phyloP scores from a whole-genome alignment of 1,140 invertebrate genomes.

The Eueides isabella region DNA sequence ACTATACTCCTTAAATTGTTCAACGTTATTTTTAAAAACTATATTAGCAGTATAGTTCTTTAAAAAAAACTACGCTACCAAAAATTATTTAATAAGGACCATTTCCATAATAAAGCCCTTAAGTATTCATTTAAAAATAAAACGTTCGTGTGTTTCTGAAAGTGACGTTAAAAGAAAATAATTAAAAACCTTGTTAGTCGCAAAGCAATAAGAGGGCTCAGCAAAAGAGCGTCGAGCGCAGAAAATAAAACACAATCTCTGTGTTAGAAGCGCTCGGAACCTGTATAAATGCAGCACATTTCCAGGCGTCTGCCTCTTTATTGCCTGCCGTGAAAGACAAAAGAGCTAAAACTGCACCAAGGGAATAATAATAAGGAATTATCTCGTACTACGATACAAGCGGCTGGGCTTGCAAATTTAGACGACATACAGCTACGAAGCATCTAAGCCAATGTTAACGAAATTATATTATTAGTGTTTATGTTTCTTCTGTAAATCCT shows the following conservation, averaged over 20 bases:
- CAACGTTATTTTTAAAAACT: background rate
- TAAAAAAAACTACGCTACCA: background rate
- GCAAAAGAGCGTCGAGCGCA: slow-evolving; percentile 67
- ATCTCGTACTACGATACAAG: slow-evolving; percentile 46
- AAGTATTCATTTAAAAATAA: slow-evolving; percentile 31
- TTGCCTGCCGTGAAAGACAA: slow-evolving; percentile 73
- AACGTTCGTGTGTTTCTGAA: slow-evolving; percentile 49
- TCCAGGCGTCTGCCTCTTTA: slow-evolving; percentile 73
- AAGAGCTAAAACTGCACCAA: slow-evolving; percentile 67
- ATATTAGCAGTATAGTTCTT: too few relatives aligned
- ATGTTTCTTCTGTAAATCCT: background rate
- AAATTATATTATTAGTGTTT: background rate
- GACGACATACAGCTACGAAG: slow-evolving; percentile 1
- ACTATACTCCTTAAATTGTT: too few relatives aligned
- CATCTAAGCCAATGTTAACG: background rate
- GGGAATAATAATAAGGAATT: slow-evolving; percentile 75
- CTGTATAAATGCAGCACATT: slow-evolving; percentile 78
- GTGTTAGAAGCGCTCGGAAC: slow-evolving; percentile 57
- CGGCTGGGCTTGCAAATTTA: slow-evolving; percentile 18
- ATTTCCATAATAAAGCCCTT: slow-evolving; percentile 36
- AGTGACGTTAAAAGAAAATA: slow-evolving; percentile 79
- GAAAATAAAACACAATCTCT: slow-evolving; percentile 70
- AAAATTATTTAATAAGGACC: slow-evolving; percentile 16
- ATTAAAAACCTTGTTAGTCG: slow-evolving; percentile 81
- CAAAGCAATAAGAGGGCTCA: slow-evolving; percentile 72